Conservation (phyloP, 2,113 vertebrate species). For the Capreolus pygargus region DNA sequence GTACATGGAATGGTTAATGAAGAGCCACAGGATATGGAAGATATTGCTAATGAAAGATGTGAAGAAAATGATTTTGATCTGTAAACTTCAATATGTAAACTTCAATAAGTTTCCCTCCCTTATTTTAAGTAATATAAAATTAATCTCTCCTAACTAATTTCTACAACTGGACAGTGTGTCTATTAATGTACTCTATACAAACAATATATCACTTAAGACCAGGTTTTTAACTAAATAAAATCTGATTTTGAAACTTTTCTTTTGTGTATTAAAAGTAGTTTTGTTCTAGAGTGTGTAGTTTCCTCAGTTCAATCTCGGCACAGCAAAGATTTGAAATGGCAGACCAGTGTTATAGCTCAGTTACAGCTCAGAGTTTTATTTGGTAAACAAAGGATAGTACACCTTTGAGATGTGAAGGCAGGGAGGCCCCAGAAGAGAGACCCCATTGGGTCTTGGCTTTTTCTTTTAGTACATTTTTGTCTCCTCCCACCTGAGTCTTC, state of each 20-base stretch:
- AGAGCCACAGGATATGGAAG: not conserved
- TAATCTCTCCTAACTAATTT: not conserved
- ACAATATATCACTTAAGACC: not conserved
- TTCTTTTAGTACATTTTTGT: not conserved
- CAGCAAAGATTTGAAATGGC: not conserved
- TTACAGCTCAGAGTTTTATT: not conserved
- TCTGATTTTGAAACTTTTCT: not conserved
- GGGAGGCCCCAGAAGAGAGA: not conserved
- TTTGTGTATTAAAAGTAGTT: not conserved
- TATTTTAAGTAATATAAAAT: not conserved
- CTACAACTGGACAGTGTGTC: not conserved
- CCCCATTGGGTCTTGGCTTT: not conserved
- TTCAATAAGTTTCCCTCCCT: not conserved
- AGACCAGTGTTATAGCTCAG: not conserved
- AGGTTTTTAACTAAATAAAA: not conserved
- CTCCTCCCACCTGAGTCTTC: not conserved
- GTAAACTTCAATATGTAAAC: not conserved
- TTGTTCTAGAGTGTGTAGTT: not conserved
- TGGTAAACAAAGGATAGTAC: not conserved
- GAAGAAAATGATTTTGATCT: not conserved
- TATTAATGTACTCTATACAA: not conserved
- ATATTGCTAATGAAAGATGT: not conserved
- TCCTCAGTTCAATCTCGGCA: not conserved
- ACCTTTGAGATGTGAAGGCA: not conserved
- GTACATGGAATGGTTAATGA: not conserved